Evolutionary conservation across 2,797 vertebrate genomes (phyloP).

Genomic region (Furcifer pardalis): DNA sequence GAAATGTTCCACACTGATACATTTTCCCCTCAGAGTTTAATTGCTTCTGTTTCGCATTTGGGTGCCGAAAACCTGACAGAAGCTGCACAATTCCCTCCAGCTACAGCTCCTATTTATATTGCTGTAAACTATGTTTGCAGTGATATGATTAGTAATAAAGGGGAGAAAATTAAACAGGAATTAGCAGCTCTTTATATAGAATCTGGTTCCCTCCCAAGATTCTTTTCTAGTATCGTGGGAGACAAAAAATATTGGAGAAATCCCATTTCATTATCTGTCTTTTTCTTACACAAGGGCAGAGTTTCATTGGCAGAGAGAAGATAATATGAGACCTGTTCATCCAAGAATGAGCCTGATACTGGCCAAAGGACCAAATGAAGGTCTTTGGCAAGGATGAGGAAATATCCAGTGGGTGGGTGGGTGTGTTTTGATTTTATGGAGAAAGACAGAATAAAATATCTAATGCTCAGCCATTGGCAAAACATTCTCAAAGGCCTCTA

Average conservation of each 20-base stretch:
- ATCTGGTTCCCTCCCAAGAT: conserved; percentile 48
- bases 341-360: background rate
- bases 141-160: conserved; percentile 75
- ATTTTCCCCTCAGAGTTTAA: conserved; percentile 72
- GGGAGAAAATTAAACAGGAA: conserved; percentile 70
- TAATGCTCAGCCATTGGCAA: no score
- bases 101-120: conserved; percentile 73
- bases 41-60: conserved; percentile 75
- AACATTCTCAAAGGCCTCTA: no score
- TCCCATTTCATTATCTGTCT: background rate
- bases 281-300: background rate
- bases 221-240: conserved; percentile 48
- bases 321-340: background rate
- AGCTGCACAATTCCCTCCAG: conserved; percentile 71
- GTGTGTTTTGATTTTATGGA: no score
- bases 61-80: conserved; percentile 76
- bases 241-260: conserved; percentile 24
- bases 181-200: conserved; percentile 58
- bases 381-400: background rate
- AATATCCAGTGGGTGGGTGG: background rate
- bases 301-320: background rate
- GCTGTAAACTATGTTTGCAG: conserved; percentile 69
- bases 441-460: no score
- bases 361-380: background rate
- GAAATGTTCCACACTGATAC: conserved; percentile 74